Evolutionary conservation across 2,888 invertebrate genomes (phyloP).

Genomic region (Drosophila falleni): DNA sequence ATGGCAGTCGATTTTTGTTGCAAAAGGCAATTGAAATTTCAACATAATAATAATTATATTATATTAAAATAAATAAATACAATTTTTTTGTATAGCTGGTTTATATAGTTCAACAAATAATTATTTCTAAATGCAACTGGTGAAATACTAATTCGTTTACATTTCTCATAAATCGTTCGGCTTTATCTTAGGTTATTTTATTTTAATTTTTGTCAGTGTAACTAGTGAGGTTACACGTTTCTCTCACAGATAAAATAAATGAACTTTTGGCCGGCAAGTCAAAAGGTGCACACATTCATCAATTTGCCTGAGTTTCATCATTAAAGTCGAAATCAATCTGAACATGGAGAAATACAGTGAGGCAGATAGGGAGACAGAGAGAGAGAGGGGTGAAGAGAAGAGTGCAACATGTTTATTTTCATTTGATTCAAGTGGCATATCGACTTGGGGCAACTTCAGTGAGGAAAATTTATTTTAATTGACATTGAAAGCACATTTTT

Average conservation of each 20-base stretch:
- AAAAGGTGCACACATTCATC: conserved; percentile 59
- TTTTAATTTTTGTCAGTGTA: conserved; percentile 10
- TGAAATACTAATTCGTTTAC: too few species aligned
- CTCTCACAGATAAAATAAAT: conserved; percentile 43
- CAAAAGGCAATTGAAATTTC: too few species aligned
- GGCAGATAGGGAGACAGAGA: background rate
- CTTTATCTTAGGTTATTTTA: too few species aligned
- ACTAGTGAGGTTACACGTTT: background rate
- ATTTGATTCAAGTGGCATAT: conserved; percentile 40
- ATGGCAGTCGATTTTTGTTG: too few species aligned
- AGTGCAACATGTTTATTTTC: conserved; percentile 31
- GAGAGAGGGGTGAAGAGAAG: background rate
- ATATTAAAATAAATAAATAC: too few species aligned
- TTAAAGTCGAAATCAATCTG: conserved; percentile 32
- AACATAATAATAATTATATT: too few species aligned
- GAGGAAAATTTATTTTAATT: conserved; percentile 70
- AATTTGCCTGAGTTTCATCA: conserved; percentile 38
- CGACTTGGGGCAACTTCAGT: conserved; percentile 22
- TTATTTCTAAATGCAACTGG: too few species aligned
- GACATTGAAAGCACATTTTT: conserved; percentile 77
- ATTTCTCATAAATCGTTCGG: too few species aligned
- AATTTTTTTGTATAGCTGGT: too few species aligned
- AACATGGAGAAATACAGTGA: conserved; percentile 1
- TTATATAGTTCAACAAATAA: too few species aligned
- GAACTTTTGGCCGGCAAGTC: conserved; percentile 47